Conservation (phyloP, 2,888 invertebrate genomes). For the Exocentrus adspersus region DNA sequence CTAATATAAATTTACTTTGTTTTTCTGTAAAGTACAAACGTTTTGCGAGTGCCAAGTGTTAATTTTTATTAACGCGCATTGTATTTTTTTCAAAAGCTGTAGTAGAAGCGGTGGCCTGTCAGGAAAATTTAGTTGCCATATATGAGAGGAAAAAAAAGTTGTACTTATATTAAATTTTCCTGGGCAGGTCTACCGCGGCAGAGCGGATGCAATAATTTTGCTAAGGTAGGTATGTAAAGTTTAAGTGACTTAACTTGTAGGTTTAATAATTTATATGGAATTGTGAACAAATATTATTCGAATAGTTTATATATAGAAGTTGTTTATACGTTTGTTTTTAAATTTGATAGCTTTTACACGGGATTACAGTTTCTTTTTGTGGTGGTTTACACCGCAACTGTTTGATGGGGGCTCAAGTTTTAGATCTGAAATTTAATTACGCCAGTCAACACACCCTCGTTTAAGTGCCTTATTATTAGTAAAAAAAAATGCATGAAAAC, state of each 20-base stretch:
- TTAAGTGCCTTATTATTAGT: neutral
- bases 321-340: constrained; percentile 21
- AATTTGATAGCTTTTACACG: constrained; percentile 22
- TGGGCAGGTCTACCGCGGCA: constrained; percentile 21
- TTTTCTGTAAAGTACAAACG: constrained; percentile 54
- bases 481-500: neutral
- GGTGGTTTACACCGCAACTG: neutral
- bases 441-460: neutral
- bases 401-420: constrained; percentile 27
- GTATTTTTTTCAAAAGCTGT: constrained; percentile 28
- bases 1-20: constrained; percentile 39
- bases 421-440: neutral
- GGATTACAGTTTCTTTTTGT: constrained; percentile 11
- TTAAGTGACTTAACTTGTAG: constrained; percentile 45
- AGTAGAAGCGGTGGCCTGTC: constrained; percentile 5
- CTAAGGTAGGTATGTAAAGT: constrained; percentile 45
- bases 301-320: constrained; percentile 18
- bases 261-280: constrained; percentile 23
- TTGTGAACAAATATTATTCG: constrained; percentile 10
- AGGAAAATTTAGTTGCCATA: constrained; percentile 39
- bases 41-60: constrained; percentile 54
- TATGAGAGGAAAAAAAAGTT: no score
- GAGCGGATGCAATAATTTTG: constrained; percentile 8
- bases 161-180: constrained; percentile 42
- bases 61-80: constrained; percentile 39